Percentiles rank a stretch among this genome's conserved stretches.
Conservation (phyloP, 1,140 invertebrate genomes). For the Drosophila arizonae region DNA sequence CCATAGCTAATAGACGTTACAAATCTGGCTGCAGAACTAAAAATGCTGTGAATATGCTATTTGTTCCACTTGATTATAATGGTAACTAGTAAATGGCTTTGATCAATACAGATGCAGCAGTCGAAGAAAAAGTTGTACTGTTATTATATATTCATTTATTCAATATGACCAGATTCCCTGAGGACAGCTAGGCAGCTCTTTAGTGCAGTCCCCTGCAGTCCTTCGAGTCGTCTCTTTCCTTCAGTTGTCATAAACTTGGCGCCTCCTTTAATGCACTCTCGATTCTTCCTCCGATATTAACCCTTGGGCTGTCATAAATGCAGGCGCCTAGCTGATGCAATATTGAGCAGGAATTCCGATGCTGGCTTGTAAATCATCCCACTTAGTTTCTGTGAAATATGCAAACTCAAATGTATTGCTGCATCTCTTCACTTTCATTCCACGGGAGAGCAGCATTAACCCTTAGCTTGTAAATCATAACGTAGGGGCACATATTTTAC, state of each 20-base stretch:
- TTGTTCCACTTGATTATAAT: not conserved
- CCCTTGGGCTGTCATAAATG: not conserved
- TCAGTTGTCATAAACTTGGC: not conserved
- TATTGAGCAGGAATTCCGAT: not conserved
- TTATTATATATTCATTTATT: too few relatives aligned
- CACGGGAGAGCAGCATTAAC: not conserved
- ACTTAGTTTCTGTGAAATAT: not conserved
- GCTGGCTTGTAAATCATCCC: not conserved
- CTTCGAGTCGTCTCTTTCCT: too few relatives aligned
- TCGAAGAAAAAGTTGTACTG: too few relatives aligned
- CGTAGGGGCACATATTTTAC: conserved; percentile 4
- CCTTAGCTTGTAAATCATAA: conserved; percentile 41
- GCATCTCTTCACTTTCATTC: not conserved
- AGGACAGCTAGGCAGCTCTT: too few relatives aligned
- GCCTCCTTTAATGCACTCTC: not conserved
- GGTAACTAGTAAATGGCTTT: too few relatives aligned
- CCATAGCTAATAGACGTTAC: conserved; percentile 28
- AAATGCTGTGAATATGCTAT: not conserved
- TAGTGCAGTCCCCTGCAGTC: too few relatives aligned
- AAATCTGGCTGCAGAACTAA: conserved; percentile 28
- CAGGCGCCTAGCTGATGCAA: not conserved
- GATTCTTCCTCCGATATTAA: not conserved
- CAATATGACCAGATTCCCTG: too few relatives aligned
- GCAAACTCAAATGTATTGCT: conserved; percentile 1
- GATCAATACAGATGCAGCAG: too few relatives aligned